A percentile compares a stretch with the other conserved stretches of the same genome.
Evolutionary conservation across 2,113 vertebrate genomes (phyloP).

Genomic region (Burhinus bistriatus): DNA sequence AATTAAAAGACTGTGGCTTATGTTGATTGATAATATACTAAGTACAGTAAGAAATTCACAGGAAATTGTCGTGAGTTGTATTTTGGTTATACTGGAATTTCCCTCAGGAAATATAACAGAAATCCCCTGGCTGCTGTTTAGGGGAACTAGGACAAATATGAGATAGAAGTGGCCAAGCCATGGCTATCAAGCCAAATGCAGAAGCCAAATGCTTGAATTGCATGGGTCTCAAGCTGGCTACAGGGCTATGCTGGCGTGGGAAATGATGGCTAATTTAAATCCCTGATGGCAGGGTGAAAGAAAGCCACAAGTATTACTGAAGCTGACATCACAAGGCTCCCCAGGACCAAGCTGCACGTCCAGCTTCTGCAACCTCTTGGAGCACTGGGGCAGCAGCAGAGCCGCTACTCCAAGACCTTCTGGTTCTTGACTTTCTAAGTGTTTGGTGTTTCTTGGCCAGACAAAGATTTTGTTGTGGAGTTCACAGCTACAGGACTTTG

Average conservation of each 20-base stretch:
- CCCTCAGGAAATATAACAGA: background rate
- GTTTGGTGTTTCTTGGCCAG: background rate
- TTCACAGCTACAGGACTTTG: background rate
- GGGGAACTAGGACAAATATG: background rate
- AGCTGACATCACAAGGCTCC: accelerated
- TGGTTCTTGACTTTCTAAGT: background rate
- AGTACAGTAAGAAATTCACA: background rate
- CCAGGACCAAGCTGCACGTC: background rate
- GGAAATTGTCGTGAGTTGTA: background rate
- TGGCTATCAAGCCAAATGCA: background rate
- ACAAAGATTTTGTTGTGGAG: background rate
- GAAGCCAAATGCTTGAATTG: background rate
- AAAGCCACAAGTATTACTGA: background rate
- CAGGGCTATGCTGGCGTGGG: background rate
- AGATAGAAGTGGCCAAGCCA: background rate
- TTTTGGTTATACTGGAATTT: background rate
- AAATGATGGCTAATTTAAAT: background rate
- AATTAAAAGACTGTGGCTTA: background rate
- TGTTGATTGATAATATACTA: background rate
- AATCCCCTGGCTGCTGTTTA: background rate
- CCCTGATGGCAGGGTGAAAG: background rate
- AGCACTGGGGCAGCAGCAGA: background rate
- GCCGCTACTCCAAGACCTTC: background rate
- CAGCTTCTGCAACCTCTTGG: background rate
- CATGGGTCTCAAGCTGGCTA: background rate